These are phyloP conservation scores for Fragum whitleyi DNA, from an alignment of 2,888 invertebrate genomes.

Conservation along the genomic window DNA sequence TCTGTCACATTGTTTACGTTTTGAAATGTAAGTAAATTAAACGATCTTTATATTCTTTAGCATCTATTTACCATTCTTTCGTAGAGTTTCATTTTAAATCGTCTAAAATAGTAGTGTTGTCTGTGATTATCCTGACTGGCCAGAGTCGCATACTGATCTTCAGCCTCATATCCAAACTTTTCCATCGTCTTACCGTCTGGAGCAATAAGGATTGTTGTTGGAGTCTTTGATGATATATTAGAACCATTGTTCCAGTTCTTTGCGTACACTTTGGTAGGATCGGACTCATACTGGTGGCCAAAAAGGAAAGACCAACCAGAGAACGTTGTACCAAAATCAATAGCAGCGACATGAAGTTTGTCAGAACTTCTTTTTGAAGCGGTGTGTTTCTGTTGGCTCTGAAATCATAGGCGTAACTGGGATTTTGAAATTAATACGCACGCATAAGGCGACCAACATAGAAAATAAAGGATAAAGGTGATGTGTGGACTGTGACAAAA, in stretches of 20 bases:
- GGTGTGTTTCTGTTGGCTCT: conserved; percentile 16
- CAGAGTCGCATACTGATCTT: conserved; percentile 17
- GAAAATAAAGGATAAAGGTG: no score
- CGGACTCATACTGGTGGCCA: conserved; percentile 20
- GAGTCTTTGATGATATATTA: conserved; percentile 30
- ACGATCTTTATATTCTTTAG: no score
- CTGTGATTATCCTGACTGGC: neutral
- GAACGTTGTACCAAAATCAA: conserved; percentile 29
- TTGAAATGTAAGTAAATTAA: no score
- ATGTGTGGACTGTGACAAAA: no score
- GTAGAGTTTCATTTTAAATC: conserved; percentile 34
- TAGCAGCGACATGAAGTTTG: neutral
- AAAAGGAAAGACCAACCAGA: conserved; percentile 35
- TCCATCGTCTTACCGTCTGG: conserved; percentile 21
- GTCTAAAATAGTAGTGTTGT: conserved; percentile 22
- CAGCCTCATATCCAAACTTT: conserved; percentile 29
- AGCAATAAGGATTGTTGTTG: conserved; percentile 28
- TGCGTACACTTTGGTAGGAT: conserved; percentile 22
- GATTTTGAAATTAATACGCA: no score
- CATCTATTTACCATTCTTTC: conserved; percentile 15
- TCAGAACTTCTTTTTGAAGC: neutral
- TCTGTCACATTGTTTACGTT: no score
- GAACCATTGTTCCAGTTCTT: conserved; percentile 34
- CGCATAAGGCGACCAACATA: no score
- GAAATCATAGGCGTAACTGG: neutral